Conservation (phyloP, 2,888 invertebrate genomes). For the Acleris sparsana region DNA sequence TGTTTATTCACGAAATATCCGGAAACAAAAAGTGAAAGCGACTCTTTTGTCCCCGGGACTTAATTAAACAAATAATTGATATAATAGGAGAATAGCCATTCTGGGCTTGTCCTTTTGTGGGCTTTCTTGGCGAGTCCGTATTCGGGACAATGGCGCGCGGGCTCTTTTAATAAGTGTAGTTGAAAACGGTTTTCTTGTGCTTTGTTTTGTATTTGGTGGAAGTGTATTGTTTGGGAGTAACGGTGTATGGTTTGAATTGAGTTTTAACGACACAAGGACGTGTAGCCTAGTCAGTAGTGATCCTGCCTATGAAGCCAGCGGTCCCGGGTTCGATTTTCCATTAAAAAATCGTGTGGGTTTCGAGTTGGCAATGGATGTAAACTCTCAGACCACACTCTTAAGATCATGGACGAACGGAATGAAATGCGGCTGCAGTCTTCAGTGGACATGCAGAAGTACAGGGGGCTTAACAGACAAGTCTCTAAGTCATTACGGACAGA, state of each 20-base stretch:
- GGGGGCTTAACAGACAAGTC: too few species aligned
- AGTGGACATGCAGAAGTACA: too few species aligned
- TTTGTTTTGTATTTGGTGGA: neutral
- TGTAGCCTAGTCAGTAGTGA: too few species aligned
- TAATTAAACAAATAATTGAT: constrained; percentile 68
- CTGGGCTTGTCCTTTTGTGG: constrained; percentile 30
- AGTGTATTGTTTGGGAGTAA: neutral
- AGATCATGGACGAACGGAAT: too few species aligned
- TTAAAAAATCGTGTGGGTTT: too few species aligned
- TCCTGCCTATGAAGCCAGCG: too few species aligned
- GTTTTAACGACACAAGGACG: too few species aligned
- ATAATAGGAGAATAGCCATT: constrained; percentile 57
- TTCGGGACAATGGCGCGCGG: constrained; percentile 24
- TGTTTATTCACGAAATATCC: constrained; percentile 31
- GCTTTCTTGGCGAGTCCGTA: constrained; percentile 24
- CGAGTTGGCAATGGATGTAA: too few species aligned
- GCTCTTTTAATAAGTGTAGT: constrained; percentile 1
- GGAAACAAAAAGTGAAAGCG: constrained; percentile 44
- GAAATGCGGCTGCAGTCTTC: too few species aligned
- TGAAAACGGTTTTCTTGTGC: neutral
- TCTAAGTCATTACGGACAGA: too few species aligned
- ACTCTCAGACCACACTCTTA: too few species aligned
- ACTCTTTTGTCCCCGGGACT: constrained; percentile 50
- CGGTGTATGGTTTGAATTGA: neutral
- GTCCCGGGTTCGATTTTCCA: too few species aligned